phyloP scores from a whole-genome alignment of 1,140 invertebrate genomes.

The Calosoma granatense region DNA sequence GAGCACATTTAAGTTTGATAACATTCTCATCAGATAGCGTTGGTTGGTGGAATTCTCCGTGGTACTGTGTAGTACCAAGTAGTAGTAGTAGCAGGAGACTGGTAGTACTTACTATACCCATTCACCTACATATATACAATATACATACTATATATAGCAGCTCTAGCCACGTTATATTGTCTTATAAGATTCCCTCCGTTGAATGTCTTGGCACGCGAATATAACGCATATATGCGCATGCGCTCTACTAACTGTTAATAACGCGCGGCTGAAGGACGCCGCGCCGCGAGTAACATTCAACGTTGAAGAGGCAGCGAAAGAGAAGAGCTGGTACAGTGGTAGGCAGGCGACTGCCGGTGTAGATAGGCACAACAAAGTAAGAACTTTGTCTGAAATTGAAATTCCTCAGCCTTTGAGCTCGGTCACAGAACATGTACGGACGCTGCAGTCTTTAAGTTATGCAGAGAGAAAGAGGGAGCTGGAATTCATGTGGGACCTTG shows the following conservation, averaged over 20 bases:
- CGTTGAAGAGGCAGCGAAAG: not conserved
- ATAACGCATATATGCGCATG: too few relatives aligned
- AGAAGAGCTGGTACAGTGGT: not conserved
- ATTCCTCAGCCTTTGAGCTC: slow-evolving; percentile 11
- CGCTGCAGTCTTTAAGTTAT: slow-evolving; percentile 5
- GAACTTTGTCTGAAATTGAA: slow-evolving; percentile 11
- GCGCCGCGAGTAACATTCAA: not conserved
- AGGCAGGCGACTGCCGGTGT: not conserved
- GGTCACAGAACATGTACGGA: slow-evolving; percentile 3
- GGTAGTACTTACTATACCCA: too few relatives aligned
- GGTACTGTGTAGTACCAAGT: too few relatives aligned
- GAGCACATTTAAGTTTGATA: slow-evolving; percentile 3
- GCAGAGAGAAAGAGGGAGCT: slow-evolving; percentile 2
- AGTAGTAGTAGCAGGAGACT: too few relatives aligned
- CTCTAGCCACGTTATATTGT: too few relatives aligned
- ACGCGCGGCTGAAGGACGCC: not conserved
- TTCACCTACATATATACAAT: too few relatives aligned
- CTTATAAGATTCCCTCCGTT: too few relatives aligned
- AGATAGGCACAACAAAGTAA: slow-evolving; percentile 8
- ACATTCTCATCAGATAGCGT: slow-evolving; percentile 5
- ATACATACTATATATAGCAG: too few relatives aligned
- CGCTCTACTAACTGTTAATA: not conserved
- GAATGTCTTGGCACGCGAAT: too few relatives aligned
- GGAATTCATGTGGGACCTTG: slow-evolving; percentile 7
- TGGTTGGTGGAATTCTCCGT: not conserved